phyloP scores from a whole-genome alignment of 2,113 vertebrate genomes.

The Alectura lathami region DNA sequence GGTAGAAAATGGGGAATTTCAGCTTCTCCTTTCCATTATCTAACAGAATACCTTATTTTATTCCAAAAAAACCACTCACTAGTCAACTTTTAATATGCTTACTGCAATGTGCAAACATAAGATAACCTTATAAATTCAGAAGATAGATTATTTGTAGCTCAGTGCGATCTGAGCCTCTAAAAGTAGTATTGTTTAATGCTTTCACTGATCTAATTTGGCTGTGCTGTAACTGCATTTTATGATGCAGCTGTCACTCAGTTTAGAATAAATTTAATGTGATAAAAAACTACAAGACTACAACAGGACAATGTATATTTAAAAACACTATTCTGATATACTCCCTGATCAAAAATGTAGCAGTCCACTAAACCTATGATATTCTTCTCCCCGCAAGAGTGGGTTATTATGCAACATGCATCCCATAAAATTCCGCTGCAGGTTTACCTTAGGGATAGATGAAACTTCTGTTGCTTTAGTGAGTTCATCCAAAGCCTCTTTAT shows the following conservation, averaged over 20 bases:
- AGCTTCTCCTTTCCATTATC: neutral
- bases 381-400: neutral
- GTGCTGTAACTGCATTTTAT: neutral
- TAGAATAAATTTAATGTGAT: neutral
- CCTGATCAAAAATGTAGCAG: neutral
- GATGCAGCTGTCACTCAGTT: conserved; percentile 21
- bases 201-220: conserved; percentile 31
- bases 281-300: neutral
- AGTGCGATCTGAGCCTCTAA: neutral
- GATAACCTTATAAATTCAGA: conserved; percentile 18
- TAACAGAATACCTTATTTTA: neutral
- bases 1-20: neutral
- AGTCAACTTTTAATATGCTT: conserved; percentile 12
- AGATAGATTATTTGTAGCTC: conserved; percentile 19
- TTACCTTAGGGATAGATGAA: conserved; percentile 23
- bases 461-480: conserved; percentile 24
- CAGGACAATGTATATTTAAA: neutral
- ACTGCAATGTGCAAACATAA: neutral
- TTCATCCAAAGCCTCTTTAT: conserved; percentile 19
- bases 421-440: neutral
- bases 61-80: neutral
- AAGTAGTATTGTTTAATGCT: conserved; percentile 8
- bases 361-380: neutral
- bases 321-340: neutral
- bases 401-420: neutral